These are phyloP conservation scores for Erpetoichthys calabaricus DNA, from an alignment of 2,797 vertebrate species.

Conservation along the genomic window DNA sequence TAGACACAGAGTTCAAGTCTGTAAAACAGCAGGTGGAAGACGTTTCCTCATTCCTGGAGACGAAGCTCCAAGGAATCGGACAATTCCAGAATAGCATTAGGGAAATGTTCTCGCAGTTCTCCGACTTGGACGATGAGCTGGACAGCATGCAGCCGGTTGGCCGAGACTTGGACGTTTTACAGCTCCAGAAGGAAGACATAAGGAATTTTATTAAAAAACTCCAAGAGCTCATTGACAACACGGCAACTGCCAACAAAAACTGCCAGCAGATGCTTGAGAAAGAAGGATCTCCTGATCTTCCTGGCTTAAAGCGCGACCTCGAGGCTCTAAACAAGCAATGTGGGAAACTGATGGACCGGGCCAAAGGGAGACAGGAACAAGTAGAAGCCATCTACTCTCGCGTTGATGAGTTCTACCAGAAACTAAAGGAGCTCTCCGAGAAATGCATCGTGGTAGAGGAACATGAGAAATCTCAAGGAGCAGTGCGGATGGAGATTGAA, in stretches of 20 bases:
- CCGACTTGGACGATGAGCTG: slow-evolving; percentile 89
- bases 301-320: slow-evolving; percentile 82
- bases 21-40: slow-evolving; percentile 66
- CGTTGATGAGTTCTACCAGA: slow-evolving; percentile 65
- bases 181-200: slow-evolving; percentile 59
- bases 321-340: slow-evolving; percentile 88
- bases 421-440: slow-evolving; percentile 50
- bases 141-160: slow-evolving; percentile 78
- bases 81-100: slow-evolving; percentile 91
- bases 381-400: slow-evolving; percentile 55
- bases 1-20: slow-evolving; percentile 58
- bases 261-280: slow-evolving; percentile 83
- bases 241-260: slow-evolving; percentile 64
- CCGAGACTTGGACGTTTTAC: slow-evolving; percentile 54
- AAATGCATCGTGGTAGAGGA: slow-evolving; percentile 56
- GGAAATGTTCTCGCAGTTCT: slow-evolving; percentile 83
- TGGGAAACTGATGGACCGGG: slow-evolving; percentile 81
- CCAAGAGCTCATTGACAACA: slow-evolving; percentile 66
- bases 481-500: slow-evolving; percentile 88
- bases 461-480: slow-evolving; percentile 77
- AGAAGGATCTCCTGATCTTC: slow-evolving; percentile 77
- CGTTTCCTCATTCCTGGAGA: slow-evolving; percentile 69
- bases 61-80: slow-evolving; percentile 87
- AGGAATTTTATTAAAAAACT: slow-evolving; percentile 65
- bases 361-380: slow-evolving; percentile 62